These are phyloP conservation scores for Hydrotaea diabolus DNA, from an alignment of 2,888 invertebrate genomes.

Conservation along the genomic window DNA sequence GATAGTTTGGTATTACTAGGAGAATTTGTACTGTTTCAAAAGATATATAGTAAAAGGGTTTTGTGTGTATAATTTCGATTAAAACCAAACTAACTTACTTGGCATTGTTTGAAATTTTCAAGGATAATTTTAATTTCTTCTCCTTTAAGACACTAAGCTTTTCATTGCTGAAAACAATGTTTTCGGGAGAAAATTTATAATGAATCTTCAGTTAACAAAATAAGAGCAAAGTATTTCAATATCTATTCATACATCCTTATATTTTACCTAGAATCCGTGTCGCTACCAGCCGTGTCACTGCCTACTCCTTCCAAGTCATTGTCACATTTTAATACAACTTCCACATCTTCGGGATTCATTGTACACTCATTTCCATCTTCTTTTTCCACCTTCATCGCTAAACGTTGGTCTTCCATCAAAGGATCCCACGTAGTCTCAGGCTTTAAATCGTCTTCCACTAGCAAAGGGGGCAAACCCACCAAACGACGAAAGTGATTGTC, in stretches of 20 bases:
- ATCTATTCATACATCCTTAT: background rate
- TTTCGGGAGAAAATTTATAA: no score
- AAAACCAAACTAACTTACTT: constrained; percentile 20
- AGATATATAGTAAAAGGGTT: no score
- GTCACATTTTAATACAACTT: background rate
- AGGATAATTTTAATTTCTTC: constrained; percentile 28
- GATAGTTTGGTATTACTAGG: constrained; percentile 26
- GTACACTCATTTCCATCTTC: constrained; percentile 41
- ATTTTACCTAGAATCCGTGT: constrained; percentile 58
- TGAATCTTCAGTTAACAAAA: background rate
- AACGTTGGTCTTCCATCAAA: constrained; percentile 37
- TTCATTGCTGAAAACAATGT: constrained; percentile 52
- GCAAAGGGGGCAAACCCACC: background rate
- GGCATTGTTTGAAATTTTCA: background rate
- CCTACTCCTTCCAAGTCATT: background rate
- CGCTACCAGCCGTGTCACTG: constrained; percentile 21
- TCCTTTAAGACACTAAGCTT: constrained; percentile 49
- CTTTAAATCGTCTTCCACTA: constrained; percentile 50
- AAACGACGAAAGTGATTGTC: constrained; percentile 77
- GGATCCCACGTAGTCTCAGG: constrained; percentile 49
- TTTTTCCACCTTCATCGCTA: constrained; percentile 54
- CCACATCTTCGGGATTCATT: constrained; percentile 19
- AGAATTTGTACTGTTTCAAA: no score
- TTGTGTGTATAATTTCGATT: background rate
- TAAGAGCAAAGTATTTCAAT: background rate